Base-by-base conservation (phyloP, 1,140 invertebrate genomes). In the Asobara japonica region DNA sequence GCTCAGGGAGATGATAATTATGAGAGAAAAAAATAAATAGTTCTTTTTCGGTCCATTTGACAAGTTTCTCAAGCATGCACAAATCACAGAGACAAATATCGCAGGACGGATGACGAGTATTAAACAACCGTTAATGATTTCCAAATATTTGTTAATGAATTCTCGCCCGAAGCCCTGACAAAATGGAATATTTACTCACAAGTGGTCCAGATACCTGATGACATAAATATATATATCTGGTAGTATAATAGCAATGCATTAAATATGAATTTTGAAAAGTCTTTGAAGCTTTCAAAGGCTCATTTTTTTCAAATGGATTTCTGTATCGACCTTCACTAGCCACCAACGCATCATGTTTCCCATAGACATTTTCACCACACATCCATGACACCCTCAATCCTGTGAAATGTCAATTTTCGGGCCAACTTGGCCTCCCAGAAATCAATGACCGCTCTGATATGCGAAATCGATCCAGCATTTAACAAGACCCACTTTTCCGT, bases 401-500 rank as follows among this genome's bases (percentile, higher is more conserved):
- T 45, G 2, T 16, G 3, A 16, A 13, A 13, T 2, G 7, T 5
- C 5, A 16, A 16, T 45, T 45, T 45, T 45, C n/a, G 41, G 18
- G n/a, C n/a, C 41, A 45, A 45, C n/a, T 45, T 45, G 41, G 5
- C 41, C 18, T 45, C 18, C n/a, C n/a, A 45, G 18, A 1, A 7
- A 11, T 45, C 41, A 10, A 18, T 10, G 51, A 56, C 6, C 22
- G 25, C 11, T 0, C 11, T 22, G 3, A 25, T 27, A 56, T 56
- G 51, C 51, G 51, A 56, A 56, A 56, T 25, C 51, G 51, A 25
- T 56, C 51, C 20, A 56, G 51, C 25, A 56, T 56, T 56, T 56
- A 56, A 56, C 22, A 22, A 56, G 51, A 56, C 51, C 51, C 51
- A 56, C 51, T 56, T 56, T 56, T 56, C 22, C 22, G 8, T 25